Conservation (phyloP, 2,888 invertebrate species). For the Cephus nigrinus region DNA sequence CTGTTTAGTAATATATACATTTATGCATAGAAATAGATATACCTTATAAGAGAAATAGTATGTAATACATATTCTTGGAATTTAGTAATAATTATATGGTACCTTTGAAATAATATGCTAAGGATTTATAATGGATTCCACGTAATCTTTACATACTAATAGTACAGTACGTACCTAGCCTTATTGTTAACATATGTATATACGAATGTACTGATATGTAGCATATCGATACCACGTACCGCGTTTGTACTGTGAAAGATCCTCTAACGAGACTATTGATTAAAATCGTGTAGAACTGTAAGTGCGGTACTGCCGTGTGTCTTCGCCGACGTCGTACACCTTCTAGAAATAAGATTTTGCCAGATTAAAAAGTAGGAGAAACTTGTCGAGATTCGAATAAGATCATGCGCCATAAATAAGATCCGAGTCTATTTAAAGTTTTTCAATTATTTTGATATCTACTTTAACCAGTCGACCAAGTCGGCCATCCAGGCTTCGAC, state of each 20-base stretch:
- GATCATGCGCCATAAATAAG: slow-evolving; percentile 31
- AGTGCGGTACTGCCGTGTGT: background rate
- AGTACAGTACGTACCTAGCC: background rate
- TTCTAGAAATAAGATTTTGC: background rate
- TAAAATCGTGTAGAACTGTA: background rate
- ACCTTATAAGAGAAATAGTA: background rate
- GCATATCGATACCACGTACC: too few species aligned
- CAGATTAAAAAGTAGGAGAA: background rate
- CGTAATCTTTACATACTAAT: background rate
- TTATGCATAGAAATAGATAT: background rate
- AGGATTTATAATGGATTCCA: background rate
- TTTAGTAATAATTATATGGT: background rate
- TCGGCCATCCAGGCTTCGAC: background rate
- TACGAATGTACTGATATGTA: too few species aligned
- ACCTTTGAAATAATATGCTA: background rate
- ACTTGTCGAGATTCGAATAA: background rate
- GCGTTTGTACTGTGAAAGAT: background rate
- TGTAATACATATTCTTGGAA: background rate
- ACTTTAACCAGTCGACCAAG: background rate
- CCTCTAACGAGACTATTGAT: background rate
- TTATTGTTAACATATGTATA: background rate
- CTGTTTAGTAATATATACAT: background rate
- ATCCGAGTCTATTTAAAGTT: slow-evolving; percentile 51
- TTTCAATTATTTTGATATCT: slow-evolving; percentile 57
- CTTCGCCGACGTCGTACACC: background rate